Evolutionary conservation across 2,888 invertebrate species (phyloP).

Genomic region (Bedellia somnulentella): DNA sequence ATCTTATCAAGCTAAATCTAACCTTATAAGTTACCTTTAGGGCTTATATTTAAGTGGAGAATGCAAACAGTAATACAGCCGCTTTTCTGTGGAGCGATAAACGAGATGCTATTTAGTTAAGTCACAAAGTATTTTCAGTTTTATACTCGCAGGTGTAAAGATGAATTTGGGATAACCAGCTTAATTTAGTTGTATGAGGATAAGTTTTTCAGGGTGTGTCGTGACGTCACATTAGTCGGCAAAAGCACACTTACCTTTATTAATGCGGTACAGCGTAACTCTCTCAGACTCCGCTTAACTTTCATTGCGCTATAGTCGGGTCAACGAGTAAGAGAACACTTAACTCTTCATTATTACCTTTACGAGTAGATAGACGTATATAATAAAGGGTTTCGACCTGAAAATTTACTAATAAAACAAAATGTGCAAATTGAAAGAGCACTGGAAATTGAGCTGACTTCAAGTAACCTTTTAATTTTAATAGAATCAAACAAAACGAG

Average conservation of each 20-base stretch:
- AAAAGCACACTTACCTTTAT: slow-evolving; percentile 50
- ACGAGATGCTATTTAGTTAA: slow-evolving; percentile 16
- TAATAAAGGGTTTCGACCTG: no score
- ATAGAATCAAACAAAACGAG: no score
- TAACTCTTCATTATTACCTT: slow-evolving; percentile 24
- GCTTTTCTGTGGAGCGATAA: slow-evolving; percentile 32
- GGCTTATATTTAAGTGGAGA: slow-evolving; percentile 20
- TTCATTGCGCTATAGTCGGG: slow-evolving; percentile 16
- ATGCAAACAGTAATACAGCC: slow-evolving; percentile 26
- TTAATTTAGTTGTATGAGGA: slow-evolving; percentile 22
- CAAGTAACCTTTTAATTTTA: no score
- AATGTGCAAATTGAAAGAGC: no score
- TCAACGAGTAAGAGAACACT: slow-evolving; percentile 22
- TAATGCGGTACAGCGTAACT: slow-evolving; percentile 47
- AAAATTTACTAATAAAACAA: no score
- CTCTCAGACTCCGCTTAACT: slow-evolving; percentile 18
- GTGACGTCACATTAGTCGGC: slow-evolving; percentile 53
- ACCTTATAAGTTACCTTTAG: slow-evolving; percentile 18
- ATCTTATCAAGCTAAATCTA: slow-evolving; percentile 13
- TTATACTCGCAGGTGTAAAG: slow-evolving; percentile 15
- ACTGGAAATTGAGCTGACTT: no score
- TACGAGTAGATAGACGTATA: no score
- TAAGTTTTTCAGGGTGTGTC: slow-evolving; percentile 48
- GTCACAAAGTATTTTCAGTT: slow-evolving; percentile 15
- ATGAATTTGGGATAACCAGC: slow-evolving; percentile 15